Evolutionary conservation across 2,888 invertebrate species (phyloP).

Genomic region (Tiliacea citrago): DNA sequence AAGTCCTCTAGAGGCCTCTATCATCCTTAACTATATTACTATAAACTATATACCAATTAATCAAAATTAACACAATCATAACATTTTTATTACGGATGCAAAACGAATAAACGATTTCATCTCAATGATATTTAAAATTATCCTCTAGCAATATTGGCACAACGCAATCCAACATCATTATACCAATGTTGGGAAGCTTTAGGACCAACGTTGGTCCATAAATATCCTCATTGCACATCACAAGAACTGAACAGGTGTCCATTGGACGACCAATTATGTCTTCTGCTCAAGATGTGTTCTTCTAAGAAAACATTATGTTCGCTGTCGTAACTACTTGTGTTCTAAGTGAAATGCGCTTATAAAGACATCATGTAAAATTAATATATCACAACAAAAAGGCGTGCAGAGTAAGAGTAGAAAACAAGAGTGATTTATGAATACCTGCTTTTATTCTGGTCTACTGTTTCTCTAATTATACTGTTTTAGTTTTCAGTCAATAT

Average conservation of each 20-base stretch:
- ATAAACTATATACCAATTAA: not conserved
- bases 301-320: conserved; percentile 57
- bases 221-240: conserved; percentile 13
- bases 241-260: conserved; percentile 56
- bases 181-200: not conserved
- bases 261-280: conserved; percentile 52
- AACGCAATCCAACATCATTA: not conserved
- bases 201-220: conserved; percentile 18
- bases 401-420: conserved; percentile 1
- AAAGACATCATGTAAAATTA: conserved; percentile 39
- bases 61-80: not conserved
- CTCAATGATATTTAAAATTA: not conserved
- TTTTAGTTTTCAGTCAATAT: too few species aligned
- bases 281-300: conserved; percentile 33
- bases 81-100: not conserved
- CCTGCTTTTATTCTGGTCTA: too few species aligned
- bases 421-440: conserved; percentile 6
- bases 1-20: not conserved
- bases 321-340: conserved; percentile 35
- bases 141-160: not conserved
- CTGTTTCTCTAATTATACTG: too few species aligned
- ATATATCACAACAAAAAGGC: conserved; percentile 11
- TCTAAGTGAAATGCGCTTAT: conserved; percentile 45
- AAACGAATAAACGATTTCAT: too few species aligned
- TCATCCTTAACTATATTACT: not conserved